Conservation (phyloP, 2,113 vertebrate genomes). For the Microcebus tavaratra region DNA sequence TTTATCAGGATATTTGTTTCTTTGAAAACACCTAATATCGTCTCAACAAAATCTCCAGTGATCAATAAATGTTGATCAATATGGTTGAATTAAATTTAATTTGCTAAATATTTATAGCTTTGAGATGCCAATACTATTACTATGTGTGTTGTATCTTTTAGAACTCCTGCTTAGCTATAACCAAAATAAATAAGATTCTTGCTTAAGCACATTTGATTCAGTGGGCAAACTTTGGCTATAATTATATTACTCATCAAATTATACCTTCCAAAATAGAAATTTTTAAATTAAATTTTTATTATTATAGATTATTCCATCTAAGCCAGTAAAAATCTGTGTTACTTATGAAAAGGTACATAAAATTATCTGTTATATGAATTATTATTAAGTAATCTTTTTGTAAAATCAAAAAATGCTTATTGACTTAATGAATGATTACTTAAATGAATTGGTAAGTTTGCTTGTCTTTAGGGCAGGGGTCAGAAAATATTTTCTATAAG, state of each 20-base stretch:
- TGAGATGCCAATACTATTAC: background rate
- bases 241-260: background rate
- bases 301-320: background rate
- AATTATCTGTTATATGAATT: background rate
- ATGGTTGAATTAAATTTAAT: background rate
- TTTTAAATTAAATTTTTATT: background rate
- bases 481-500: background rate
- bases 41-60: background rate
- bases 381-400: background rate
- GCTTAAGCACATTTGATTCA: background rate
- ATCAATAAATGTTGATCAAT: background rate
- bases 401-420: background rate
- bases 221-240: background rate
- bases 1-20: background rate
- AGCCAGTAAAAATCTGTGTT: background rate
- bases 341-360: background rate
- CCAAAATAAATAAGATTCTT: background rate
- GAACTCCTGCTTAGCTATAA: background rate
- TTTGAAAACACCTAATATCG: background rate
- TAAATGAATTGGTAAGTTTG: background rate
- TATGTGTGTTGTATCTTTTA: background rate
- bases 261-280: background rate
- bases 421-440: background rate
- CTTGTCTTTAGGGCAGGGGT: background rate
- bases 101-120: constrained; percentile 7